phyloP scores from a whole-genome alignment of 2,888 invertebrate species.

The Elysia crispata region DNA sequence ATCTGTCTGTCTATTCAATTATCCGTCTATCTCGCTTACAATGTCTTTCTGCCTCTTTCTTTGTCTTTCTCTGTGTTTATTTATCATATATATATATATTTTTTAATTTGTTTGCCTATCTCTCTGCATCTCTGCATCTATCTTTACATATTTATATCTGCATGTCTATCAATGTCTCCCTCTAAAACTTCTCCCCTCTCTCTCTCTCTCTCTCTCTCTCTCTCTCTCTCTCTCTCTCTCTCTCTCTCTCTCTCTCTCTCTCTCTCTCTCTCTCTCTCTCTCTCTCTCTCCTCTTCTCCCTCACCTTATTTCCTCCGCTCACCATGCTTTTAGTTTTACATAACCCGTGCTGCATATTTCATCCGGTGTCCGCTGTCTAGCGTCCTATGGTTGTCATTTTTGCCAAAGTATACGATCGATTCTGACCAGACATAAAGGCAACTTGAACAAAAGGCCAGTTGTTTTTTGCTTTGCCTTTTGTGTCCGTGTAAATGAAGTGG shows the following conservation, averaged over 20 bases:
- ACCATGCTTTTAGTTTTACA: not conserved
- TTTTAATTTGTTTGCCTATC: not conserved
- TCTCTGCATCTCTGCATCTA: slow-evolving; percentile 32
- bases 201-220: not conserved
- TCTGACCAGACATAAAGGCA: no score
- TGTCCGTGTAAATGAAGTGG: no score
- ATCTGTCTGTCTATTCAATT: not conserved
- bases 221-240: not conserved
- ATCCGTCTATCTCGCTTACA: not conserved
- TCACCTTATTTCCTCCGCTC: not conserved
- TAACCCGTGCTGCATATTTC: no score
- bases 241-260: not conserved
- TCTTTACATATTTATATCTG: slow-evolving; percentile 16
- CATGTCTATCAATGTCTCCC: not conserved
- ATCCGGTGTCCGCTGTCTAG: no score
- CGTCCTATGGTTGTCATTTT: no score
- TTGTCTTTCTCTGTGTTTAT: not conserved
- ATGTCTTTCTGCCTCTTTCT: not conserved
- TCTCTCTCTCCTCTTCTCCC: not conserved
- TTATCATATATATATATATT: not conserved
- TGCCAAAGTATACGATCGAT: no score
- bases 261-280: not conserved
- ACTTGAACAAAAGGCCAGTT: no score
- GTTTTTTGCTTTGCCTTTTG: no score
- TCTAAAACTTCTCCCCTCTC: not conserved